A percentile compares a stretch with the other conserved stretches of the same genome.
These are phyloP conservation scores for Rotaria sp. DNA, from an alignment of 2,888 invertebrate species.

Conservation along the genomic window DNA sequence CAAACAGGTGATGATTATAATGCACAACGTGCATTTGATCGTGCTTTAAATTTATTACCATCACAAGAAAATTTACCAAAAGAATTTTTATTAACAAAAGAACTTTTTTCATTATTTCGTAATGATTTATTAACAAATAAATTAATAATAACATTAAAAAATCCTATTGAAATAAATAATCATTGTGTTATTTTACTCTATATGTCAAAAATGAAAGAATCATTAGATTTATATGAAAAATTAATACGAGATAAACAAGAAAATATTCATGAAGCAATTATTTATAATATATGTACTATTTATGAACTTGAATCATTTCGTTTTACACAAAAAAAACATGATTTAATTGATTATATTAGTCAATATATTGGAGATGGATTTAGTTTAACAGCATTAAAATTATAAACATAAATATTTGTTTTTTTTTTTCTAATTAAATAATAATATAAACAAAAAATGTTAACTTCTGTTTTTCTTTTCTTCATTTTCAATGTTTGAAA, in stretches of 20 bases:
- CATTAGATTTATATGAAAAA: not conserved
- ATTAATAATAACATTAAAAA: not conserved
- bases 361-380: conserved; percentile 11
- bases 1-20: not conserved
- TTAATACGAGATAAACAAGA: not conserved
- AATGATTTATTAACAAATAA: not conserved
- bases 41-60: not conserved
- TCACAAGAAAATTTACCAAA: not conserved
- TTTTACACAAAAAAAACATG: not conserved
- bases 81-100: not conserved
- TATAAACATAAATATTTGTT: not conserved
- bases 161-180: not conserved
- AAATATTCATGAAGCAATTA: not conserved
- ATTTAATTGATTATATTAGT: conserved; percentile 16
- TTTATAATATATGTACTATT: conserved; percentile 19
- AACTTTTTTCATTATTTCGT: not conserved
- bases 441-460: not conserved
- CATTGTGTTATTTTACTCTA: not conserved
- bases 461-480: no score
- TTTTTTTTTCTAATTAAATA: not conserved
- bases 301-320: conserved; percentile 21
- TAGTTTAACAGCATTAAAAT: conserved; percentile 18
- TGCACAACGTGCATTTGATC: not conserved
- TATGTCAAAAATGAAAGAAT: conserved; percentile 16
- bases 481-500: no score